phyloP scores from a whole-genome alignment of 2,888 invertebrate genomes.

The Argyresthia goedartella region DNA sequence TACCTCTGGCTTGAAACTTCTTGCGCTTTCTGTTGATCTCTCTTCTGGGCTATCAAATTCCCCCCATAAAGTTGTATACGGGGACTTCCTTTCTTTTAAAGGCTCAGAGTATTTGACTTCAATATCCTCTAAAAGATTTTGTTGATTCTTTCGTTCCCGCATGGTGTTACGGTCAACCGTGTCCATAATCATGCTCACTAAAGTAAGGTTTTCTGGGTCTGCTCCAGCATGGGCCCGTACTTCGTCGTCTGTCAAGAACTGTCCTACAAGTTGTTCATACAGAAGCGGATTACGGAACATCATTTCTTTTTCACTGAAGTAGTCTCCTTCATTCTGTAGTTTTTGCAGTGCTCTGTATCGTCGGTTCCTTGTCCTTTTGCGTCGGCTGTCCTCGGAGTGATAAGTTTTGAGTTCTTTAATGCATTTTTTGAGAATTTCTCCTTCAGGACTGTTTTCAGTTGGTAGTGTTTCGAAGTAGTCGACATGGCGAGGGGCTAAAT shows the following conservation, averaged over 20 bases:
- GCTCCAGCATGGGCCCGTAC: constrained; percentile 73
- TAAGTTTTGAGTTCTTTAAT: constrained; percentile 72
- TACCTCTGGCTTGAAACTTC: constrained; percentile 27
- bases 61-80: constrained; percentile 41
- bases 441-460: constrained; percentile 22
- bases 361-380: constrained; percentile 79
- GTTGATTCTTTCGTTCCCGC: constrained; percentile 72
- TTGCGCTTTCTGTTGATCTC: constrained; percentile 18
- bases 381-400: constrained; percentile 60
- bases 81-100: too few relatives aligned
- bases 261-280: constrained; percentile 91
- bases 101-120: constrained; percentile 22
- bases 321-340: constrained; percentile 77
- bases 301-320: constrained; percentile 95
- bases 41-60: constrained; percentile 64
- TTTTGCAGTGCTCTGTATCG: constrained; percentile 85
- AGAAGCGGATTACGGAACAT: constrained; percentile 90
- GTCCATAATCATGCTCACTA: constrained; percentile 84
- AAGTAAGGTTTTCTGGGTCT: constrained; percentile 69
- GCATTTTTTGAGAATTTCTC: constrained; percentile 74
- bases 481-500: constrained; percentile 77
- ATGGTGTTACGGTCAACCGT: constrained; percentile 82
- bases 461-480: constrained; percentile 72
- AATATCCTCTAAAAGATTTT: constrained; percentile 71
- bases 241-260: constrained; percentile 85